phyloP scores from a whole-genome alignment of 2,113 vertebrate species.

The Coryphaenoides rupestris region DNA sequence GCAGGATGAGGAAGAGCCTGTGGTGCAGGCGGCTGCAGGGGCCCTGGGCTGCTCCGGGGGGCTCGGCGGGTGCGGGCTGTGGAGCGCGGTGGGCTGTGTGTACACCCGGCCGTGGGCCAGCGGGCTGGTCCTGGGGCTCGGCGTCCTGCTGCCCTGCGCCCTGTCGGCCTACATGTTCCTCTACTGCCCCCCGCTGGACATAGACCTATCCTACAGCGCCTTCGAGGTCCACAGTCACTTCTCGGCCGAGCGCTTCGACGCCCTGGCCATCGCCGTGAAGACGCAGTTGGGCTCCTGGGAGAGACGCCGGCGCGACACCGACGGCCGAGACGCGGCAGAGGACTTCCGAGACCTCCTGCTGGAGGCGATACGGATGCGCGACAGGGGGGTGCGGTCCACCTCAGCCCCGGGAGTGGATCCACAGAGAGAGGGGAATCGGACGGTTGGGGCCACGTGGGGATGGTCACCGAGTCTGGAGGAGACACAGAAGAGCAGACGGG shows the following conservation, averaged over 20 bases:
- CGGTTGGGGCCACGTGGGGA: too few species aligned
- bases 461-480: too few species aligned
- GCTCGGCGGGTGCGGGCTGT: conserved; percentile 70
- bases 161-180: conserved; percentile 90
- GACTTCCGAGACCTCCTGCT: conserved; percentile 79
- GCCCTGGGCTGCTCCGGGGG: conserved; percentile 24
- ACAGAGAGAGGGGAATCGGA: too few species aligned
- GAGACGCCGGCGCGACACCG: conserved; percentile 82
- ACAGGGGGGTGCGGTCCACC: neutral
- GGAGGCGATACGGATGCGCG: conserved; percentile 69
- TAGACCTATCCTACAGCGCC: conserved; percentile 96
- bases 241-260: conserved; percentile 91
- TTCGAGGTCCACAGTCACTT: conserved; percentile 96
- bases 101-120: conserved; percentile 88
- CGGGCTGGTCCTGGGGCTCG: conserved; percentile 77
- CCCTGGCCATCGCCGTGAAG: conserved; percentile 87
- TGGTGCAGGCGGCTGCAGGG: conserved; percentile 42
- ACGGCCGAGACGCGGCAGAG: conserved; percentile 78
- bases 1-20: conserved; percentile 69
- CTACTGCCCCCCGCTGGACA: conserved; percentile 89
- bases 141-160: conserved; percentile 80
- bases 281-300: conserved; percentile 94
- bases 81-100: conserved; percentile 85
- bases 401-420: too few species aligned
- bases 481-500: too few species aligned